Base-by-base conservation (phyloP, 2,797 vertebrate species). In the Acanthornis magna region DNA sequence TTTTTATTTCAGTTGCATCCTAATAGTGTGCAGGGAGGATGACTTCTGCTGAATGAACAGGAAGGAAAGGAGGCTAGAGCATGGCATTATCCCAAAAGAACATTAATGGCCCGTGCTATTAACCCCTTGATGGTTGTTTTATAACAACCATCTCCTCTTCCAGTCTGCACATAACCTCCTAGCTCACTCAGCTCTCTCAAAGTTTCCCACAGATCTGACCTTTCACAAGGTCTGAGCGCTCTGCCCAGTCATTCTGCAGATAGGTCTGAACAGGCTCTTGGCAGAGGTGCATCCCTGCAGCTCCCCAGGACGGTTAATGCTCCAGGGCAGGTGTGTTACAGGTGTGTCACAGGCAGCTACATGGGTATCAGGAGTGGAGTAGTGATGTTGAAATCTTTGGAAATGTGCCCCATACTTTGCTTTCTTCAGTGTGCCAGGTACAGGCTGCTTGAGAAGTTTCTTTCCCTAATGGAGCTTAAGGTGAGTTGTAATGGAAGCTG, bases 191-290 rank as follows among this genome's bases (percentile, higher is more conserved):
- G 16, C 26, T 48, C 29, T 71, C 66, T 20, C 62, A 36, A 2
- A 0, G 0, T 53, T 88, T 80, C 68, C 32, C 32, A 60, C 20
- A 54, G 83, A 48, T 51, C 22, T 50, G 38, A 58, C 18, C 21
- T 93, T 16, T 50, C 54, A 36, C 16, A 40, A 68, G n/a, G 47
- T 67, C 54, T 85, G 76, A 60, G 68, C 7, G 11, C 30, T 80
- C 27, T 3, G 8, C 70, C 58, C 58, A 65, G 62, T 77, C 51
- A 58, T 79, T 72, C 48, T 48, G 32, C 60, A 95, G 89, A 57
- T 92, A 66, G 79, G 87, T 89, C 84, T 94, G 89, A 87, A 91
- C 53, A 5, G 21, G 94, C 71, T 79, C 48, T 87, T 93, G 91
- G 89, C 92, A 92, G 36, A 66, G 43, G 3, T 58, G n/a, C 66